Percentiles rank a stretch among this genome's conserved stretches.
phyloP scores from a whole-genome alignment of 2,888 invertebrate species.

The Julus scanicus region DNA sequence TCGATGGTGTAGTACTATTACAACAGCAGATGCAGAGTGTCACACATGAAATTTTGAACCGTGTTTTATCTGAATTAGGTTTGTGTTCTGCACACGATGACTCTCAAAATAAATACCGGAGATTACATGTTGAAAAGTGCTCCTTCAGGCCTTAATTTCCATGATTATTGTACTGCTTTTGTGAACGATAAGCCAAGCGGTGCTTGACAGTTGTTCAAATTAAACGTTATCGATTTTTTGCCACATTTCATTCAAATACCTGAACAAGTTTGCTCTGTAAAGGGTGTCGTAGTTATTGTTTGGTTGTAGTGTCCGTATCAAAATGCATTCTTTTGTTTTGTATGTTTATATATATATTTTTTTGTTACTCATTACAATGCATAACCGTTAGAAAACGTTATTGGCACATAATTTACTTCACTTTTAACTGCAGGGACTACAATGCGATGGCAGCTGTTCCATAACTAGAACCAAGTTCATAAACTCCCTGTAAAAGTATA shows the following conservation, averaged over 20 bases:
- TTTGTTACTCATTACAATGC: neutral
- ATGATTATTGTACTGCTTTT: constrained; percentile 6
- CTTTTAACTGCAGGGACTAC: neutral
- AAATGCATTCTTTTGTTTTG: neutral
- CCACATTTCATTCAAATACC: neutral
- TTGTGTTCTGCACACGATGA: neutral
- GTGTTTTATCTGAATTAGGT: constrained; percentile 25
- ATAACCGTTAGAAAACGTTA: constrained; percentile 3
- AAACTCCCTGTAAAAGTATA: too few relatives aligned
- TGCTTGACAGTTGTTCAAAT: constrained; percentile 33
- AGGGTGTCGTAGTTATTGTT: neutral
- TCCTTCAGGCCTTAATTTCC: constrained; percentile 11
- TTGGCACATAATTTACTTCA: constrained; percentile 3
- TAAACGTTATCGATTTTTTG: constrained; percentile 4
- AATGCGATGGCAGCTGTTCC: neutral
- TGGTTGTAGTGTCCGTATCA: neutral
- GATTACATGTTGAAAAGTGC: constrained; percentile 17
- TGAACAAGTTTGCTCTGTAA: neutral
- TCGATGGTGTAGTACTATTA: neutral
- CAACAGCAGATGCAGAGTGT: constrained; percentile 13
- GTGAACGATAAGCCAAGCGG: neutral
- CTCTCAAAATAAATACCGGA: constrained; percentile 20
- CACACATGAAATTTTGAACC: neutral
- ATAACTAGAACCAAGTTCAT: too few relatives aligned
- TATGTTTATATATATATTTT: neutral